Percentiles rank a stretch among this genome's conserved stretches.
Conservation (phyloP, 2,888 invertebrate genomes). For the Acanthoscelides obtectus region DNA sequence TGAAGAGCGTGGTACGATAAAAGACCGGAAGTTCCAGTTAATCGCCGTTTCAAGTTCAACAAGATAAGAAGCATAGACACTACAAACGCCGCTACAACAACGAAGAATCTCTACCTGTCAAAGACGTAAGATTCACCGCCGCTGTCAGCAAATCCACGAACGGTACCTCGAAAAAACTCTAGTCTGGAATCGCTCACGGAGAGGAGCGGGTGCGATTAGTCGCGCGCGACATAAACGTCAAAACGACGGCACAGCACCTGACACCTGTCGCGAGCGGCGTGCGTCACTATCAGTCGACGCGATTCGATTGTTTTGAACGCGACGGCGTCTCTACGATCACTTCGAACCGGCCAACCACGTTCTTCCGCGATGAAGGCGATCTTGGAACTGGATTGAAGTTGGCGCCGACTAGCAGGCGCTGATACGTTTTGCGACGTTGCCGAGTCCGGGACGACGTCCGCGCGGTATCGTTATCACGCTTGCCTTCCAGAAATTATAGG, state of each 20-base stretch:
- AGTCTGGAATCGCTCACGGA: neutral
- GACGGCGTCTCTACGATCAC: neutral
- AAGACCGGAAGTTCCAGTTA: neutral
- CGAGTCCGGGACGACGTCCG: neutral
- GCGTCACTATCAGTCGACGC: neutral
- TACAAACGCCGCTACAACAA: neutral
- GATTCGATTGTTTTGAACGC: neutral
- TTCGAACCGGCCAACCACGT: neutral
- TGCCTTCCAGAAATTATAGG: neutral
- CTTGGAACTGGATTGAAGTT: slow-evolving; percentile 31
- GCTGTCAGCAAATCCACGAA: neutral
- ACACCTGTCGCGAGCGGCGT: neutral
- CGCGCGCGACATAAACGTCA: neutral
- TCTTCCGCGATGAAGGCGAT: slow-evolving; percentile 14
- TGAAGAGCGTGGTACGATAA: neutral
- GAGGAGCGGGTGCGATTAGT: neutral
- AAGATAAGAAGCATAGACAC: neutral
- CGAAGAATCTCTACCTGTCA: neutral
- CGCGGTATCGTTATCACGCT: neutral
- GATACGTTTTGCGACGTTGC: slow-evolving; percentile 15
- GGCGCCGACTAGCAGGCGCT: slow-evolving; percentile 29
- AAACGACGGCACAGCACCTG: neutral
- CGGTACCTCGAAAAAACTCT: neutral
- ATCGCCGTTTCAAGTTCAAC: neutral
- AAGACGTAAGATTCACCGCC: neutral